These are phyloP conservation scores for Drosophila anceps DNA, from an alignment of 2,888 invertebrate genomes.

Conservation along the genomic window DNA sequence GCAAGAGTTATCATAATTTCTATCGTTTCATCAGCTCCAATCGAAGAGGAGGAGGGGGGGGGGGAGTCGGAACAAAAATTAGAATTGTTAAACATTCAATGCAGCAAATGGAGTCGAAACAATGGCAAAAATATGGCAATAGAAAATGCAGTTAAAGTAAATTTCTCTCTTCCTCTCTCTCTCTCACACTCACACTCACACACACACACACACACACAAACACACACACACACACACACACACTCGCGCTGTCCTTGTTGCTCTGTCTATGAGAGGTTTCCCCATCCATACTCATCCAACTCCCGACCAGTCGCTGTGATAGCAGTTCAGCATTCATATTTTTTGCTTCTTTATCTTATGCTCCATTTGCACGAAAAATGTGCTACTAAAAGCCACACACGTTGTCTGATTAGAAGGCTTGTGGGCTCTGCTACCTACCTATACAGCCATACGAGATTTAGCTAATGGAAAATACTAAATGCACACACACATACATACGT, in stretches of 20 bases:
- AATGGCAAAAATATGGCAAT: slow-evolving; percentile 2
- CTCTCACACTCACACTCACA: no score
- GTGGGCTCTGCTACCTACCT: slow-evolving; percentile 11
- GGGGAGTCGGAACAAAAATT: no score
- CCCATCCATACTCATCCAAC: slow-evolving; percentile 8
- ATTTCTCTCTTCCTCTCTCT: background rate
- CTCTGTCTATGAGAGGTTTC: background rate
- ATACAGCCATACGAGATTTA: slow-evolving; percentile 24
- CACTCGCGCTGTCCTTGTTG: no score
- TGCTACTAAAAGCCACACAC: slow-evolving; percentile 47
- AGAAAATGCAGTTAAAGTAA: slow-evolving; percentile 3
- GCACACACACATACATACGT: background rate
- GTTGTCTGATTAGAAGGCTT: slow-evolving; percentile 28
- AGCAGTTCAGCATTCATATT: slow-evolving; percentile 26
- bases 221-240: no score
- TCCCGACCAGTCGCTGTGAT: background rate
- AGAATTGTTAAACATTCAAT: background rate
- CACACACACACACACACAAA: no score
- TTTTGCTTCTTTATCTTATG: slow-evolving; percentile 38
- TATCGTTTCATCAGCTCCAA: background rate
- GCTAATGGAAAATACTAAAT: slow-evolving; percentile 12
- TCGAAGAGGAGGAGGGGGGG: background rate
- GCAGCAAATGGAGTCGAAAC: slow-evolving; percentile 1
- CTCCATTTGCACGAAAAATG: slow-evolving; percentile 50
- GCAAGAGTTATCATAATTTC: background rate